Evolutionary conservation across 2,888 invertebrate species (phyloP).

Genomic region (Eristalinus sepulchralis): DNA sequence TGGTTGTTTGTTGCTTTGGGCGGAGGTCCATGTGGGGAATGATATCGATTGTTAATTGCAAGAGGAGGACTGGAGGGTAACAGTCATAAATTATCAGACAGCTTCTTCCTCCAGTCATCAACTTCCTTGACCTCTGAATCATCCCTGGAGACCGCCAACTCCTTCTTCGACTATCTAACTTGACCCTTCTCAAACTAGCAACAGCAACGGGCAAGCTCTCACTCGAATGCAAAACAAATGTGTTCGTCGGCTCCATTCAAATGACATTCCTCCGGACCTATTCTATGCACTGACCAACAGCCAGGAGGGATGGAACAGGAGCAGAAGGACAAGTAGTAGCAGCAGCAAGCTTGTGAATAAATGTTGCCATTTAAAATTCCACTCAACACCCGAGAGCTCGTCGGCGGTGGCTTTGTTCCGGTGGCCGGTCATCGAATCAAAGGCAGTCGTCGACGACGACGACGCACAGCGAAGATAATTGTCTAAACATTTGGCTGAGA

Average conservation of each 20-base stretch:
- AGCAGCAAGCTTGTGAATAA: slow-evolving; percentile 49
- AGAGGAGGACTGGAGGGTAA: too few species aligned
- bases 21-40: slow-evolving; percentile 16
- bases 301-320: not conserved
- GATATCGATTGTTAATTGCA: not conserved
- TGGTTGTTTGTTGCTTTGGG: not conserved
- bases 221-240: not conserved
- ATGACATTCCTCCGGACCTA: slow-evolving; percentile 34
- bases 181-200: not conserved
- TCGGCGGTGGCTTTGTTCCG: slow-evolving; percentile 44
- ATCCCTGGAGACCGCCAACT: too few species aligned
- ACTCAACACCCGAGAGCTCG: slow-evolving; percentile 63
- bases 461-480: slow-evolving; percentile 56
- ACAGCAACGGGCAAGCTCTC: not conserved
- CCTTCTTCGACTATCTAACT: not conserved
- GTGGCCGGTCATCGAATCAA: slow-evolving; percentile 23
- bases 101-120: too few species aligned
- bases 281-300: not conserved
- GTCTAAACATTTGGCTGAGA: slow-evolving; percentile 57
- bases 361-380: slow-evolving; percentile 71
- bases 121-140: too few species aligned
- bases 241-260: slow-evolving; percentile 27
- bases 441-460: slow-evolving; percentile 10
- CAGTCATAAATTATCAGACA: too few species aligned
- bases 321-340: not conserved